Evolutionary conservation across 2,888 invertebrate genomes (phyloP).

Genomic region (Drosophila formosana): DNA sequence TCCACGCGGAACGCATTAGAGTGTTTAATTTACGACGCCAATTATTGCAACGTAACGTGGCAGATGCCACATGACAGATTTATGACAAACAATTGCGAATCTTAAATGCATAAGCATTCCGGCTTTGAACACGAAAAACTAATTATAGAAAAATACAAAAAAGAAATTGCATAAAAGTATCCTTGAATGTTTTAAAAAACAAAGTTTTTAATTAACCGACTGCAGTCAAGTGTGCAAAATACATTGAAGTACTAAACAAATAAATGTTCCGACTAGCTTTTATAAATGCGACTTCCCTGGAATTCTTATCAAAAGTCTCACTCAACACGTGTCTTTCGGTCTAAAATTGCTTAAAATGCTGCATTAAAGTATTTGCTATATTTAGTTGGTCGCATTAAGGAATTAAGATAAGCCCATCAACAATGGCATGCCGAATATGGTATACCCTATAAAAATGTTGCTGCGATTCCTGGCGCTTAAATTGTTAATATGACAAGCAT

Average conservation of each 20-base stretch:
- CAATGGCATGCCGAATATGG: neutral
- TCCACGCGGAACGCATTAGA: constrained; percentile 48
- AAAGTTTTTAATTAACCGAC: neutral
- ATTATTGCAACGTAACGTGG: constrained; percentile 30
- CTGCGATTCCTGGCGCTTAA: neutral
- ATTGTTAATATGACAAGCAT: constrained; percentile 4
- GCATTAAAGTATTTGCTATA: constrained; percentile 30
- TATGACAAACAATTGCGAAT: constrained; percentile 12
- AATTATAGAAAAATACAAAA: constrained; percentile 1
- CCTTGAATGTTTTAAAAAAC: neutral
- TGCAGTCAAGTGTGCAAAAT: neutral
- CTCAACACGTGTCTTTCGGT: neutral
- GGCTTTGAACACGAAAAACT: constrained; percentile 15
- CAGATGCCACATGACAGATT: constrained; percentile 31
- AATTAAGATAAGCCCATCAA: constrained; percentile 26
- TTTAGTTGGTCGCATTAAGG: constrained; percentile 20
- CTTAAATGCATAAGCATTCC: constrained; percentile 8
- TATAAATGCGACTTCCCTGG: neutral
- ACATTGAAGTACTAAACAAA: neutral
- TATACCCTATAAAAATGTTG: constrained; percentile 8
- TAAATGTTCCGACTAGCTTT: neutral
- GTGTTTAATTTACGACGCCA: constrained; percentile 28
- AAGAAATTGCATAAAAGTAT: neutral
- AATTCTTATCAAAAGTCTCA: neutral
- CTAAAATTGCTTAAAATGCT: constrained; percentile 11